Percentiles rank a stretch among this genome's conserved stretches.
These are phyloP conservation scores for Melanargia galathea DNA, from an alignment of 2,888 invertebrate species.

Conservation along the genomic window DNA sequence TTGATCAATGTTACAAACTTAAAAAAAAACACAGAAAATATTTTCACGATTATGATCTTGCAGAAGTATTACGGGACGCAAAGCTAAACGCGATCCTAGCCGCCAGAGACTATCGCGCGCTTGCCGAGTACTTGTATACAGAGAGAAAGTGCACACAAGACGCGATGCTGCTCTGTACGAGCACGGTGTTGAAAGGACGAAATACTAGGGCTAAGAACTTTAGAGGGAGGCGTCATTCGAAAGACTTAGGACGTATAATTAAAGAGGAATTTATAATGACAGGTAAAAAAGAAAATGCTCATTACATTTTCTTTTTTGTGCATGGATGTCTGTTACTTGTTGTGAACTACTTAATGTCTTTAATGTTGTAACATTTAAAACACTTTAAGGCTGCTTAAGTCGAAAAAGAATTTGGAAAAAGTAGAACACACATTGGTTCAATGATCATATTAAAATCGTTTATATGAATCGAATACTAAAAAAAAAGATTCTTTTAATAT, in stretches of 20 bases:
- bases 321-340: constrained; percentile 12
- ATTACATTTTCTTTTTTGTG: no score
- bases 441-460: no score
- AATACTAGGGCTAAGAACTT: background rate
- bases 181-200: background rate
- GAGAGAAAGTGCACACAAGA: background rate
- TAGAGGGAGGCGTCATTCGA: background rate
- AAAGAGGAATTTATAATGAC: constrained; percentile 1
- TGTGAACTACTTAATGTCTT: background rate
- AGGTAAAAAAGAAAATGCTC: constrained; percentile 1
- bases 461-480: no score
- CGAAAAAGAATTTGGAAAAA: no score
- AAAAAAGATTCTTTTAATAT: no score
- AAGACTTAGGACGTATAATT: background rate
- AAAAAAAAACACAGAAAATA: no score
- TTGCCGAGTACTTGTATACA: background rate
- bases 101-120: background rate
- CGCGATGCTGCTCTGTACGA: background rate
- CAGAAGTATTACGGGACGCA: background rate
- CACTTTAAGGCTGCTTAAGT: no score
- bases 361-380: background rate
- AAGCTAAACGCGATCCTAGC: background rate
- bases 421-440: no score
- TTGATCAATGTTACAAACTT: no score
- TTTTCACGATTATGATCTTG: background rate